Evolutionary conservation across 2,888 invertebrate genomes (phyloP).

Genomic region (Deilephila elpenor): DNA sequence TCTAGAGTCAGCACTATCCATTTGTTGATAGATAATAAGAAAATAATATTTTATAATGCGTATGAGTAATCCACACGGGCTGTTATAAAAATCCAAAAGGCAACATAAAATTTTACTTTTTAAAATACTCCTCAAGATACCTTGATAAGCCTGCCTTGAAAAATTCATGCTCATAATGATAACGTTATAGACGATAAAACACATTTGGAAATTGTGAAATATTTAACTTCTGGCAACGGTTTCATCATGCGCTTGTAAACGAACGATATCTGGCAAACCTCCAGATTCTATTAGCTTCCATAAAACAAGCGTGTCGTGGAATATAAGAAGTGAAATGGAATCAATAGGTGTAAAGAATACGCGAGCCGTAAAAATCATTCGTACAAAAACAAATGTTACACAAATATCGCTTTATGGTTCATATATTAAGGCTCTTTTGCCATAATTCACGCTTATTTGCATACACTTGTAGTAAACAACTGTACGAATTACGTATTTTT

Average conservation of each 20-base stretch:
- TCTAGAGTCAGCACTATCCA: no score
- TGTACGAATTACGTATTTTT: neutral
- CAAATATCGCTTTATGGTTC: constrained; percentile 11
- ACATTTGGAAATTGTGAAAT: neutral
- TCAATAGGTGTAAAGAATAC: constrained; percentile 27
- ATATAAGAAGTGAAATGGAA: constrained; percentile 4
- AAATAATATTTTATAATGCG: no score
- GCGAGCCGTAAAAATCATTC: constrained; percentile 21
- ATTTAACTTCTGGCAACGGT: neutral
- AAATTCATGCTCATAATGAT: neutral
- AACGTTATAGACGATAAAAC: neutral
- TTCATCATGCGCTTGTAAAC: constrained; percentile 7
- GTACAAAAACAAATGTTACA: constrained; percentile 2
- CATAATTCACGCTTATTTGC: constrained; percentile 13
- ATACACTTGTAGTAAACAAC: constrained; percentile 14
- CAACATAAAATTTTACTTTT: no score
- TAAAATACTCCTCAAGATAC: no score
- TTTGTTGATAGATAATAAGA: no score
- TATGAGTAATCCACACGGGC: no score
- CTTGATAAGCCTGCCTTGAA: neutral
- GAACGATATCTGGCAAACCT: neutral
- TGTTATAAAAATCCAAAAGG: no score
- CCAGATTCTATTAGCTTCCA: neutral
- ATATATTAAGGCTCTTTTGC: neutral
- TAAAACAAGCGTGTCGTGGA: neutral